Evolutionary conservation across 2,888 invertebrate species (phyloP), one percentile per base, ranked within the genome.

Genomic region (Ptycholaimellus sp.): DNA sequence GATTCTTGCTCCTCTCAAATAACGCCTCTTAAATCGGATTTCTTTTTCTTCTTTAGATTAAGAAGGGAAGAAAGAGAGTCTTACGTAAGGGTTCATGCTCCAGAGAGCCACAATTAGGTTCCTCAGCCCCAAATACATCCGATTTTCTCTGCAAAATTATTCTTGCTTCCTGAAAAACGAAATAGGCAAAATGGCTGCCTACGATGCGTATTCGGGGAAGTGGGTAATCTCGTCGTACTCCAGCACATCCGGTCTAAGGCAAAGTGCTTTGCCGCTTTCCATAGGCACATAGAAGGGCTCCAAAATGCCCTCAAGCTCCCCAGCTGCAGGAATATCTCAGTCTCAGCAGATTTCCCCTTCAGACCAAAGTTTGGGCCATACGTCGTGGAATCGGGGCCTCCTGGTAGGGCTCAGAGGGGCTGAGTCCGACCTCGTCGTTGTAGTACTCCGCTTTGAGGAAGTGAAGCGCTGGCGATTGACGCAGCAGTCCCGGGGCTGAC

Each of bases 101-200:
- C 64, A 64, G 18, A 61, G 43, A 2, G 59, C 53, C 20, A 63
- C 40, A 18, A 60, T 50, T 11, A 61, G 50, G 46, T 64, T 64
- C 3, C 64, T 46, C 3, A 63, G 38, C 9, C 58, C 60, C 25
- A 64, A 50, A 44, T 61, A 64, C 33, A 56, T 49, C 17, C 36
- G 33, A 28, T 49, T 52, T 23, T 50, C 48, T 31, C 49, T 48
- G 31, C 23, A 45, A 39, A 13, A 25, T 37, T 27, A 40, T n/a
- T n/a, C n/a, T n/a, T n/a, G n/a, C n/a, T n/a, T n/a, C 13, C 19
- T 13, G 11, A 7, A 33, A 18, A 11, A 33, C 6, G 19, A 33
- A 13, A 18, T 11, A n/a, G n/a, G n/a, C n/a, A 9, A 35, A 35
- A 35, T 14, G 16, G 11, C 37, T 20, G 40, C 36, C 33, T 41